phyloP scores from a whole-genome alignment of 2,797 vertebrate species.

The Mus caroli region DNA sequence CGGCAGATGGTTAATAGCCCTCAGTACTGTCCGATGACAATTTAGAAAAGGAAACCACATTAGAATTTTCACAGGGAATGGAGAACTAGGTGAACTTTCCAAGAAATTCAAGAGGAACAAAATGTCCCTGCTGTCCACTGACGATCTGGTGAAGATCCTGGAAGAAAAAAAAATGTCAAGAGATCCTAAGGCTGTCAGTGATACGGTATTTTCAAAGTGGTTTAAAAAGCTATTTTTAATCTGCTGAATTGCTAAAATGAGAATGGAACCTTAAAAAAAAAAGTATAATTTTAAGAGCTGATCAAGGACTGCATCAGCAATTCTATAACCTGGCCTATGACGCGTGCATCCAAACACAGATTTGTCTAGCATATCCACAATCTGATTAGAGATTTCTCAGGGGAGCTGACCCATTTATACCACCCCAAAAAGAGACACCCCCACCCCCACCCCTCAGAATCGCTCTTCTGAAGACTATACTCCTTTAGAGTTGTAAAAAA shows the following conservation, averaged over 20 bases:
- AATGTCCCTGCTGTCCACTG: slow-evolving; percentile 28
- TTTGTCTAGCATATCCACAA: not conserved
- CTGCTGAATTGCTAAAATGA: slow-evolving; percentile 32
- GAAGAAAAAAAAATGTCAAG: slow-evolving; percentile 40
- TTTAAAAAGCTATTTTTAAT: slow-evolving; percentile 69
- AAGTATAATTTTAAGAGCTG: slow-evolving; percentile 43
- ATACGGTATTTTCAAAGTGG: slow-evolving; percentile 59
- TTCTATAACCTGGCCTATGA: not conserved
- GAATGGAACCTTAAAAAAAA: not conserved
- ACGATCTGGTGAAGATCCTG: slow-evolving; percentile 21
- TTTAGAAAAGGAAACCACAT: not conserved
- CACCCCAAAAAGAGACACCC: not conserved
- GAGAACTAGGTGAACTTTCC: slow-evolving; percentile 26
- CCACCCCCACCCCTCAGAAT: not conserved
- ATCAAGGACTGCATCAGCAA: not conserved
- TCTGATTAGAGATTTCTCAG: not conserved
- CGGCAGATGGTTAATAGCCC: slow-evolving; percentile 54
- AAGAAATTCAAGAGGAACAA: slow-evolving; percentile 69
- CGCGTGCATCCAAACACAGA: not conserved
- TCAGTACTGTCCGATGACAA: slow-evolving; percentile 9
- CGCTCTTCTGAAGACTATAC: not conserved
- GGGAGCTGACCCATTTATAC: not conserved
- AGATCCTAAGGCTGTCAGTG: slow-evolving; percentile 18
- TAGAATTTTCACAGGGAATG: not conserved
- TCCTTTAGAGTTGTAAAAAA: slow-evolving; percentile 9